Evolutionary conservation across 2,888 invertebrate genomes (phyloP).

Genomic region (Caenorhabditis imperialis): DNA sequence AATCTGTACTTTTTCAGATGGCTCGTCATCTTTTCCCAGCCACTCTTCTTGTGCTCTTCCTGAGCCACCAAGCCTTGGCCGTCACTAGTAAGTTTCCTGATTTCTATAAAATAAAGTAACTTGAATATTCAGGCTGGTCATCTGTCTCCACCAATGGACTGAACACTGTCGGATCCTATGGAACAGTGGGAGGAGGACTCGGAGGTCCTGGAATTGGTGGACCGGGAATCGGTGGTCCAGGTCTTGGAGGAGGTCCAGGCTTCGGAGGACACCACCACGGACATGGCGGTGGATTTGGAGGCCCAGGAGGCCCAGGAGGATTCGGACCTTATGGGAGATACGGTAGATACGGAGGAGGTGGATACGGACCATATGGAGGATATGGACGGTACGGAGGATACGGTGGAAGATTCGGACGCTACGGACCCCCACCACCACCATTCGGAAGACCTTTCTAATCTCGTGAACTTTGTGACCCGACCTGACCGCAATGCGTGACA

Average conservation of each 20-base stretch:
- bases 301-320: constrained; percentile 24
- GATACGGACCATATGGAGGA: constrained; percentile 32
- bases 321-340: constrained; percentile 36
- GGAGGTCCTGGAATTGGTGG: constrained; percentile 21
- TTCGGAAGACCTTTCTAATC: constrained; percentile 38
- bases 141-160: constrained; percentile 31
- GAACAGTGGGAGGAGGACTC: constrained; percentile 17
- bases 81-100: constrained; percentile 26
- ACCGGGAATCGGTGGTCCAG: constrained; percentile 17
- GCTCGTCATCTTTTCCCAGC: constrained; percentile 1
- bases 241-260: neutral
- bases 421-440: constrained; percentile 44
- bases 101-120: neutral
- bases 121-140: constrained; percentile 26
- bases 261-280: neutral
- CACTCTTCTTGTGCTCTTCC: constrained; percentile 21
- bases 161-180: constrained; percentile 26
- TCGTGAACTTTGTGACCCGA: constrained; percentile 5
- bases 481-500: neutral
- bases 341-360: constrained; percentile 31
- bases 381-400: constrained; percentile 31
- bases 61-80: constrained; percentile 16
- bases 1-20: too few species aligned
- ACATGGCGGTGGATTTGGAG: neutral
- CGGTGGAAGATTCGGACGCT: constrained; percentile 18